Evolutionary conservation across 1,140 invertebrate species (phyloP), one percentile per base, ranked within the genome.

Genomic region (Aleiodes sp.): DNA sequence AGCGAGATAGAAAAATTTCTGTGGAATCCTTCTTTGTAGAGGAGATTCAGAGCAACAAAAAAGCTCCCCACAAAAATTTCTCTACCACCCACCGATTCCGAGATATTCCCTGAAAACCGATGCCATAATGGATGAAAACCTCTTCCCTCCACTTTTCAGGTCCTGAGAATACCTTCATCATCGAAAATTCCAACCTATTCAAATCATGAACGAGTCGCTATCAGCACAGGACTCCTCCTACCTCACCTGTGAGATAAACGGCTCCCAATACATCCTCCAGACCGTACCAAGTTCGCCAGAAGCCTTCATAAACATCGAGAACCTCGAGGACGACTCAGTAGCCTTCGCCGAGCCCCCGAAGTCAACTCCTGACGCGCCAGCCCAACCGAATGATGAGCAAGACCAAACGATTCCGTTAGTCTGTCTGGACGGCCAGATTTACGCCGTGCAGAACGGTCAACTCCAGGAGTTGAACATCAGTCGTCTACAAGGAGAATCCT

Each of bases 201-300:
- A 21, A 67, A 71, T 28, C 33, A 81, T 81, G 80, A 76, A 57
- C 37, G 75, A 73, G 63, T 57, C 28, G 10, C 64, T 66, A 35
- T 12, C 73, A 10, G 1, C 26, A 7, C 52, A 60, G 24, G 71
- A 80, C 52, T 43, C 66, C 24, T 76, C 78, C 2, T 81, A 78
- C 57, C 46, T 78, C 63, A 78, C 73, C 60, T 81, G 72, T 65
- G 78, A 80, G 63, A 76, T 81, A 72, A 78, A 81, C 67, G 80
- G 78, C n/a, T 74, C 75, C n/a, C 75, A 75, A 65, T 78, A 77
- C 43, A 73, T 80, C 52, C 60, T 79, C 1, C 74, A 79, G 72
- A 61, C 76, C 12, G 3, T 75, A 35, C 65, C 71, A 59, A 72
- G 66, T 41, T 12, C 73, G 1, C 39, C 19, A n/a, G 65, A 76